phyloP scores from a whole-genome alignment of 2,888 invertebrate species.

The Cheilosia vernalis region DNA sequence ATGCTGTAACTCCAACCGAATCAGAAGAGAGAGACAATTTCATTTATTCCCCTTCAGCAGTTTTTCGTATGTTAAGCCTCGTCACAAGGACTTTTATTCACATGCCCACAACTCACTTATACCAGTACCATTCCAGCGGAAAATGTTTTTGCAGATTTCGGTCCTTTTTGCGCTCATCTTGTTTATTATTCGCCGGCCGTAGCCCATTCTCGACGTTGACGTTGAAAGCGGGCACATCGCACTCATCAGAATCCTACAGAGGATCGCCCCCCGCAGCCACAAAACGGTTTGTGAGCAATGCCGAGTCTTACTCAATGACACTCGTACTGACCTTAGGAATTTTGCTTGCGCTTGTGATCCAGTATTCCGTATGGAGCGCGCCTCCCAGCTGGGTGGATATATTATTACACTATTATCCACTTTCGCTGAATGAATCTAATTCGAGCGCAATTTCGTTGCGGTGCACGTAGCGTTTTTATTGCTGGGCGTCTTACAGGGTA shows the following conservation, averaged over 20 bases:
- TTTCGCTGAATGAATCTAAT: constrained; percentile 67
- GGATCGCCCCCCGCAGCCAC: constrained; percentile 5
- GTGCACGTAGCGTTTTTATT: constrained; percentile 44
- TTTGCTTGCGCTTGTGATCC: not conserved
- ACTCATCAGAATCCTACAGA: constrained; percentile 65
- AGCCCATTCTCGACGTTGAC: constrained; percentile 24
- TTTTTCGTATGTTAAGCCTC: constrained; percentile 61
- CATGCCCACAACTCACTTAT: constrained; percentile 8
- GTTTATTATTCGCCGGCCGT: constrained; percentile 60
- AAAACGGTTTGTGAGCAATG: constrained; percentile 10
- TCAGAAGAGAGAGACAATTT: constrained; percentile 57
- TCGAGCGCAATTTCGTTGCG: constrained; percentile 51
- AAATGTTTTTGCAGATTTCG: constrained; percentile 41
- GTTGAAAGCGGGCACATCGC: constrained; percentile 52
- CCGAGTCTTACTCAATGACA: constrained; percentile 57
- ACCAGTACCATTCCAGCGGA: constrained; percentile 32
- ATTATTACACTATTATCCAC: constrained; percentile 71
- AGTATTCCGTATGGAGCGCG: not conserved
- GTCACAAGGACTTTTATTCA: constrained; percentile 47
- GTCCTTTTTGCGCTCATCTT: constrained; percentile 22
- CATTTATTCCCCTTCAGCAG: constrained; percentile 73
- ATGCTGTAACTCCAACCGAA: not conserved
- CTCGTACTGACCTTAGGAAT: constrained; percentile 28
- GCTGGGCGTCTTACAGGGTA: not conserved
- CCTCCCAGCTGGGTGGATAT: constrained; percentile 24